Evolutionary conservation across 1,140 invertebrate genomes (phyloP).

Genomic region (Catajapyx aquilonaris): DNA sequence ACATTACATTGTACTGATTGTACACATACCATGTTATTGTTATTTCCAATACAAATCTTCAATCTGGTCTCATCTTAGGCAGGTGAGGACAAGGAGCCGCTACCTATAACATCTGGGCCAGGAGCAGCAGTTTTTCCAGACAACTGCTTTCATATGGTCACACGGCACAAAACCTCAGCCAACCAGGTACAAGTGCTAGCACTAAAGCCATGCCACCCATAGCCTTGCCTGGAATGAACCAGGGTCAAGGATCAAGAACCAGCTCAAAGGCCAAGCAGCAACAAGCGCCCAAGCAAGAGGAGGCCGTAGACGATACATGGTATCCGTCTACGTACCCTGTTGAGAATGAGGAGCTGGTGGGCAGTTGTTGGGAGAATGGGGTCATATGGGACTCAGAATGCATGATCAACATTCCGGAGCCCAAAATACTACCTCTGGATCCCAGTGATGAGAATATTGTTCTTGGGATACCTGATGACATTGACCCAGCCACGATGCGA

Average conservation of each 20-base stretch:
- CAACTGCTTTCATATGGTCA: conserved; percentile 86
- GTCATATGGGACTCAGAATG: conserved; percentile 90
- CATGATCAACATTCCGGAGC: conserved; percentile 73
- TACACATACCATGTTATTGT: too few species aligned
- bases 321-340: conserved; percentile 96
- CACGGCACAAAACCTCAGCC: conserved; percentile 81
- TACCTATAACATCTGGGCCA: too few species aligned
- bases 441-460: conserved; percentile 98
- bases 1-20: too few species aligned
- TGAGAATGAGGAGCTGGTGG: conserved; percentile 88
- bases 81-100: conserved; percentile 5
- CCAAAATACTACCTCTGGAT: conserved; percentile 85
- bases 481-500: conserved; percentile 61
- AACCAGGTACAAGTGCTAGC: conserved; percentile 57
- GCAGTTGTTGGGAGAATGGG: conserved; percentile 90
- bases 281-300: too few species aligned
- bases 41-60: too few species aligned
- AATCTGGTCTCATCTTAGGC: not conserved
- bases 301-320: conserved; percentile 59
- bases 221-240: too few species aligned
- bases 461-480: conserved; percentile 77
- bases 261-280: conserved; percentile 2
- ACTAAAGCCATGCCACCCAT: too few species aligned
- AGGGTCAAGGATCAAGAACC: conserved; percentile 4
- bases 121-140: conserved; percentile 44